Base-by-base conservation (phyloP, 2,113 vertebrate species). In the Cinclus mexicanus region DNA sequence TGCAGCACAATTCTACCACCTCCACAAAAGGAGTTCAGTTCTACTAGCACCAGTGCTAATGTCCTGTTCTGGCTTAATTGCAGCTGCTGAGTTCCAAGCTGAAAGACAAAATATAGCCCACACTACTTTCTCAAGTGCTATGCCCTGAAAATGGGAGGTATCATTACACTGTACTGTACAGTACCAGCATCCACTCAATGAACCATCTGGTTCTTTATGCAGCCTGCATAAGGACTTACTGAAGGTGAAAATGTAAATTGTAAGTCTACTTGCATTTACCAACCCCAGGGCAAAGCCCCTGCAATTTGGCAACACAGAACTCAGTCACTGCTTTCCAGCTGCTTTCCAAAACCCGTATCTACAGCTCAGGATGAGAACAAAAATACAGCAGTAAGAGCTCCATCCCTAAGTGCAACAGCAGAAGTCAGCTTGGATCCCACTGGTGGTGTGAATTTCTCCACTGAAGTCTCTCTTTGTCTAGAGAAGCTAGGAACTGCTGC, bases 31-130 rank as follows among this genome's bases (percentile, higher is more conserved):
- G n/a, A 83, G n/a, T 70, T 95, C n/a, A 89, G 42, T 59, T 75
- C 18, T 15, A 72, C 47, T 41, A 35, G n/a, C 44, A 89, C 47
- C 61, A 93, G 53, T n/a, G 28, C 25, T 65, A 88, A 85, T 57
- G 85, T 56, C 68, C 63, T 85, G 37, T 72, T 85, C 82, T 72
- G 41, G 75, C 49, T 87, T 85, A 94, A 96, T n/a, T 78, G 69
- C 44, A 82, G 52, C 37, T 16, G 16, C 28, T 22, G 37, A 68
- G 35, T 60, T 87, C 29, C 37, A 82, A 79, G 68, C 39, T 82
- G 41, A 84, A 93, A 87, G 74, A 71, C 22, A 56, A 93, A 87
- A 56, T 14, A n/a, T 3, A 87, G 35, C 71, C 63, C 50, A 68
- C 3, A 3, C 19, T 59, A 57, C 42, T 89, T 92, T 83, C 83